Percentiles rank a stretch among this genome's conserved stretches.
Conservation (phyloP, 2,888 invertebrate species). For the Drosophila neotestacea region DNA sequence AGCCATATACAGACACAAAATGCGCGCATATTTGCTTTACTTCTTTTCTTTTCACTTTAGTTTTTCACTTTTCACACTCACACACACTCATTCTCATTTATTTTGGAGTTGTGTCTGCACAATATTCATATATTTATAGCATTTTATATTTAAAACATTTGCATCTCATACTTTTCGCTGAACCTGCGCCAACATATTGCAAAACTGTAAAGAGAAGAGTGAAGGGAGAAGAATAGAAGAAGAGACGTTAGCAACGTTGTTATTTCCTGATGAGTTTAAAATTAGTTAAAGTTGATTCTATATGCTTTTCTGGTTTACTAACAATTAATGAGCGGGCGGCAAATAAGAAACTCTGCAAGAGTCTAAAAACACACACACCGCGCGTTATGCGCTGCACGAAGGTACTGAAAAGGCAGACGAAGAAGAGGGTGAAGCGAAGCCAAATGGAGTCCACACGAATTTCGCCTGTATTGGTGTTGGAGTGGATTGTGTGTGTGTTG, state of each 20-base stretch:
- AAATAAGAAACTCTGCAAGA: slow-evolving; percentile 72
- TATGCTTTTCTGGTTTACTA: slow-evolving; percentile 41
- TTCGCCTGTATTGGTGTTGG: slow-evolving; percentile 29
- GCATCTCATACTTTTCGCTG: slow-evolving; percentile 65
- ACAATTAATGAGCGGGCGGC: slow-evolving; percentile 66
- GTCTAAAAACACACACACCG: slow-evolving; percentile 65
- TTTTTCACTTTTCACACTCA: slow-evolving; percentile 57
- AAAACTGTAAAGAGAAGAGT: slow-evolving; percentile 62
- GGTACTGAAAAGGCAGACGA: slow-evolving; percentile 68
- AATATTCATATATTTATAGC: slow-evolving; percentile 50
- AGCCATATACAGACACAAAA: slow-evolving; percentile 75
- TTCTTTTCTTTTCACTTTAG: slow-evolving; percentile 51
- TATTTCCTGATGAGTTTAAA: slow-evolving; percentile 22
- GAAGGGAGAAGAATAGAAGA: slow-evolving; percentile 33
- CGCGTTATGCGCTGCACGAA: slow-evolving; percentile 78
- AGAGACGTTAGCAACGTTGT: slow-evolving; percentile 40
- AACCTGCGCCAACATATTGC: slow-evolving; percentile 80
- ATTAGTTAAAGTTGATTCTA: slow-evolving; percentile 21
- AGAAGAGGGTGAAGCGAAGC: slow-evolving; percentile 65
- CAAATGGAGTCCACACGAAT: slow-evolving; percentile 76
- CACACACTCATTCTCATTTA: slow-evolving; percentile 22
- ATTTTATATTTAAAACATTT: slow-evolving; percentile 57
- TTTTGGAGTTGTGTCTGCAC: slow-evolving; percentile 57
- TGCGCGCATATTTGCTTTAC: slow-evolving; percentile 76
- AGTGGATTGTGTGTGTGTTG: slow-evolving; percentile 7